Conservation (phyloP, 2,113 vertebrate species). For the Gallinago jamesoni region DNA sequence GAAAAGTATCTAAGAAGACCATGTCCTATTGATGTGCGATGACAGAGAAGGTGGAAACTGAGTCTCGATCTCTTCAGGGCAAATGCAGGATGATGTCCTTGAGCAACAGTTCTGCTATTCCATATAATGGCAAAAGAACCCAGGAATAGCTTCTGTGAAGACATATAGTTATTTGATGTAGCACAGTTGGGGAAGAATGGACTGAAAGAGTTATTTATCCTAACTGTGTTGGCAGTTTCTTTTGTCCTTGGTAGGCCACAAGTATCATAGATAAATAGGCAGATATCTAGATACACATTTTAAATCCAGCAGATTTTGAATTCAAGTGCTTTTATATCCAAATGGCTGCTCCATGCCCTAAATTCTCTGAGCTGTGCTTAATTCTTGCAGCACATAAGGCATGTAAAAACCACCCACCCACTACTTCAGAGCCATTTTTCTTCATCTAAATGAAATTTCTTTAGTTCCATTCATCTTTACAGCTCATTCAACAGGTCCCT, state of each 20-base stretch:
- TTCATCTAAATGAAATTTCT: constrained; percentile 69
- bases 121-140: not conserved
- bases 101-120: not conserved
- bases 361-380: constrained; percentile 32
- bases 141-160: not conserved
- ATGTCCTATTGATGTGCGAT: not conserved
- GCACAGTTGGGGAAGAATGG: not conserved
- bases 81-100: not conserved
- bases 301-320: not conserved
- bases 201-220: not conserved
- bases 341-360: constrained; percentile 1
- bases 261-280: not conserved
- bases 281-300: not conserved
- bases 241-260: not conserved
- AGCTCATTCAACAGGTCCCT: constrained; percentile 57
- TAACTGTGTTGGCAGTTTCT: not conserved
- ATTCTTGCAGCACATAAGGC: constrained; percentile 40
- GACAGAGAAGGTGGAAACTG: not conserved
- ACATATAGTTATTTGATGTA: not conserved
- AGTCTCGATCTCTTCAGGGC: not conserved
- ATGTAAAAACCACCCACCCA: constrained; percentile 46
- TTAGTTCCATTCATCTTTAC: constrained; percentile 67
- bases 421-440: constrained; percentile 61
- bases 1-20: not conserved
- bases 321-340: not conserved